These are phyloP conservation scores for Rhopalosiphum nymphaeae DNA, from an alignment of 2,888 invertebrate genomes.

Conservation along the genomic window DNA sequence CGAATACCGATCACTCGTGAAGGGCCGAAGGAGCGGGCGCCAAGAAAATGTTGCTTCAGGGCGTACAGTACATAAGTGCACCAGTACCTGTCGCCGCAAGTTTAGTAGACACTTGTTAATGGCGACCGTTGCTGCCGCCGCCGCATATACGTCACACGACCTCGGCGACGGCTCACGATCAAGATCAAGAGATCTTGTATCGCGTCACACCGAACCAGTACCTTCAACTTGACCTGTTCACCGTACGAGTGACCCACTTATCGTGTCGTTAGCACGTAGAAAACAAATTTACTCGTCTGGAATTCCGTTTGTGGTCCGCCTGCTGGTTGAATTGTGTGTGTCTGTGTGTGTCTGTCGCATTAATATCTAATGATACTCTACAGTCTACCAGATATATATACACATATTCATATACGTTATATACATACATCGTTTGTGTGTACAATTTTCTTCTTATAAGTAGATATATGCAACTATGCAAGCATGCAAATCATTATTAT, in stretches of 20 bases:
- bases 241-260: slow-evolving; percentile 53
- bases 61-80: neutral
- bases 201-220: slow-evolving; percentile 43
- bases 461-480: neutral
- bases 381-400: neutral
- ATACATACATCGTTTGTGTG: neutral
- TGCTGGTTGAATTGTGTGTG: slow-evolving; percentile 15
- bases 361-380: neutral
- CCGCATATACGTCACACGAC: neutral
- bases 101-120: slow-evolving; percentile 31
- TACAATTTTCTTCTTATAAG: neutral
- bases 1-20: neutral
- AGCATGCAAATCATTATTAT: neutral
- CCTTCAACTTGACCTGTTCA: slow-evolving; percentile 57
- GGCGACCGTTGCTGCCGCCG: neutral
- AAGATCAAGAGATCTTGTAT: slow-evolving; percentile 13
- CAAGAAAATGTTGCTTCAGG: neutral
- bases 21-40: neutral
- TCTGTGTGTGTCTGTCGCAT: neutral
- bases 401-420: neutral
- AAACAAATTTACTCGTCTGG: slow-evolving; percentile 49
- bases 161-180: neutral
- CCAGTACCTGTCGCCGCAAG: neutral
- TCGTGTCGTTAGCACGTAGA: slow-evolving; percentile 4
- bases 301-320: slow-evolving; percentile 49